Evolutionary conservation across 2,888 invertebrate genomes (phyloP), one percentile per base, ranked within the genome.

Genomic region (Melipona bicolor): DNA sequence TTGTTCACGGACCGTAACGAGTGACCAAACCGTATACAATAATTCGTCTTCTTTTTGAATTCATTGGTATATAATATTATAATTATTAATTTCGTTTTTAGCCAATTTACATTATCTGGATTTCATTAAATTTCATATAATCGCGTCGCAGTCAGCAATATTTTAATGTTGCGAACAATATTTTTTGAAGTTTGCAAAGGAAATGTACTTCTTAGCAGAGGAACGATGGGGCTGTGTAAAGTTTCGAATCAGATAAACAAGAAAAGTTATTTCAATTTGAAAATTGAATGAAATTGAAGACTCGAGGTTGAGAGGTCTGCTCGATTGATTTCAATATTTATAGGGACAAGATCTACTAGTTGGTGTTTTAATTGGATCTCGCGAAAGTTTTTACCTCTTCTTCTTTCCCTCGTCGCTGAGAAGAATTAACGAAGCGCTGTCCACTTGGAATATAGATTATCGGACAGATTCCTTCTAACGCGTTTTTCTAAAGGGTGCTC

Each of bases 251-350:
- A 36, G 24, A 62, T 36, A 61, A 72, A 70, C 70, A 32, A 64
- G 70, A 71, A 62, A 67, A 75, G 65, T 71, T 64, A 21, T 19
- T 17, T 43, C 21, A 54, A 71, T 54, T 59, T 43, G 59, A 24
- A 75, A 24, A 61, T 69, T 69, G 49, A 71, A 67, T 67, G 64
- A 13, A 54, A 59, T 49, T 32, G 56, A 70, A 64, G 43, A 2
- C 43, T 49, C 43, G n/a, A 13, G 1, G 32, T 59, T 70, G 36
- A 52, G 70, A 32, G 50, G 50, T 43, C 36, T 59, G n/a, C n/a
- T 17, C 36, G 52, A 74, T 79, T 79, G 43, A 61, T 79, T 75
- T 79, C 54, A 81, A 81, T 81, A 81, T 81, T 81, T 77, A 72
- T 67, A 65, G 43, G 77, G 19, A 36, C 70, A 59, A 64, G 69